A percentile compares a stretch with the other conserved stretches of the same genome.
phyloP scores from a whole-genome alignment of 2,797 vertebrate species.

The Rhynchotus rufescens region DNA sequence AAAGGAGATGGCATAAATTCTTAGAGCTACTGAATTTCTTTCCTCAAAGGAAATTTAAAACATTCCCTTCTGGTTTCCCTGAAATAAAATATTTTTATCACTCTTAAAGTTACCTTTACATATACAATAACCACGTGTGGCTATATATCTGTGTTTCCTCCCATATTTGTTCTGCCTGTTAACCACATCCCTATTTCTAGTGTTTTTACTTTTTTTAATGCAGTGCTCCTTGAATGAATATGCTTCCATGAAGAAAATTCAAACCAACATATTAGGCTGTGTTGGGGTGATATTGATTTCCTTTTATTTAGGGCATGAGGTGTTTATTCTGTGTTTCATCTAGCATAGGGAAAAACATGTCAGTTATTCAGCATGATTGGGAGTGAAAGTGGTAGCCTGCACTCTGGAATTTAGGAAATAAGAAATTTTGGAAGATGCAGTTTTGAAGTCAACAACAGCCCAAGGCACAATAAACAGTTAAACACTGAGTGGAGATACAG shows the following conservation, averaged over 20 bases:
- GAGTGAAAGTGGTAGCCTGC: background rate
- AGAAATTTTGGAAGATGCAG: background rate
- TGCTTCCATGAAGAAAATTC: background rate
- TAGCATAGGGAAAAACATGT: background rate
- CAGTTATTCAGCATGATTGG: background rate
- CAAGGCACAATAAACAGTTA: background rate
- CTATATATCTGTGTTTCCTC: background rate
- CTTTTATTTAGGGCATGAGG: background rate
- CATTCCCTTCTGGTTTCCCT: background rate
- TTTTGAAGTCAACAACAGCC: background rate
- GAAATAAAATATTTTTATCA: background rate
- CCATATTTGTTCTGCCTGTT: background rate
- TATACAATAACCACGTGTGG: background rate
- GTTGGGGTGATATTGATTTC: background rate
- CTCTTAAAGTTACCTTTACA: background rate
- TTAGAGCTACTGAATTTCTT: background rate
- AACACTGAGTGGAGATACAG: background rate
- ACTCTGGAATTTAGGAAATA: background rate
- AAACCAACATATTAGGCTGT: background rate
- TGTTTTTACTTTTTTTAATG: background rate
- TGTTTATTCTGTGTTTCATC: background rate
- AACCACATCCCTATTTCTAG: background rate
- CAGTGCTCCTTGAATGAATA: background rate
- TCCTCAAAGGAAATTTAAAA: accelerated
- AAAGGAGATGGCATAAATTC: background rate